Percentiles rank a stretch among this genome's conserved stretches.
These are phyloP conservation scores for Ornithoptera priamus DNA, from an alignment of 2,888 invertebrate species.

Conservation along the genomic window DNA sequence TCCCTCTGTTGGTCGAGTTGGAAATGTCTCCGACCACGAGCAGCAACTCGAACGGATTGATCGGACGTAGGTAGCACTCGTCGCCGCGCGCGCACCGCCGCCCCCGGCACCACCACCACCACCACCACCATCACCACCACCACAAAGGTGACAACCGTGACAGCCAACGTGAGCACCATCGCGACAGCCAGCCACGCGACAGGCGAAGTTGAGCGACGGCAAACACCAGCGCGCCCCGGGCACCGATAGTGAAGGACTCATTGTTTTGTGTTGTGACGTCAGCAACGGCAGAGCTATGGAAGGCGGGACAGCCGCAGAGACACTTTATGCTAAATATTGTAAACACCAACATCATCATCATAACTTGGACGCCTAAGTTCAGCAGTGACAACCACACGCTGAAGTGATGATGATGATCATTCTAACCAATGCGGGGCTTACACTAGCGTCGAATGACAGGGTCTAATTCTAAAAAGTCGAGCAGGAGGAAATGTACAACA, in stretches of 20 bases:
- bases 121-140: slow-evolving; percentile 35
- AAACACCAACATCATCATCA: not conserved
- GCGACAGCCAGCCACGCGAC: slow-evolving; percentile 15
- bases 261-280: slow-evolving; percentile 10
- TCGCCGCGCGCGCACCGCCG: slow-evolving; percentile 42
- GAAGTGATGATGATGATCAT: not conserved
- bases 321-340: not conserved
- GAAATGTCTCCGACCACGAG: slow-evolving; percentile 91
- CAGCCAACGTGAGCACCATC: slow-evolving; percentile 30
- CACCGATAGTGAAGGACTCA: slow-evolving; percentile 5
- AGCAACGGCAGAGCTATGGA: not conserved
- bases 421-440: not conserved
- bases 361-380: not conserved
- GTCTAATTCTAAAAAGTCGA: not conserved
- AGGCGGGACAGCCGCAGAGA: not conserved
- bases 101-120: slow-evolving; percentile 41
- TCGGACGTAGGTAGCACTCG: slow-evolving; percentile 90
- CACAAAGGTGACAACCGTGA: slow-evolving; percentile 31
- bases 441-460: not conserved
- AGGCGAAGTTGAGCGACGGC: slow-evolving; percentile 30
- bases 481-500: not conserved
- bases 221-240: slow-evolving; percentile 15
- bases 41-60: slow-evolving; percentile 88
- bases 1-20: slow-evolving; percentile 93
- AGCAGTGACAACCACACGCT: not conserved